Base-by-base conservation (phyloP, 2,888 invertebrate species). In the Trachelus stipa region DNA sequence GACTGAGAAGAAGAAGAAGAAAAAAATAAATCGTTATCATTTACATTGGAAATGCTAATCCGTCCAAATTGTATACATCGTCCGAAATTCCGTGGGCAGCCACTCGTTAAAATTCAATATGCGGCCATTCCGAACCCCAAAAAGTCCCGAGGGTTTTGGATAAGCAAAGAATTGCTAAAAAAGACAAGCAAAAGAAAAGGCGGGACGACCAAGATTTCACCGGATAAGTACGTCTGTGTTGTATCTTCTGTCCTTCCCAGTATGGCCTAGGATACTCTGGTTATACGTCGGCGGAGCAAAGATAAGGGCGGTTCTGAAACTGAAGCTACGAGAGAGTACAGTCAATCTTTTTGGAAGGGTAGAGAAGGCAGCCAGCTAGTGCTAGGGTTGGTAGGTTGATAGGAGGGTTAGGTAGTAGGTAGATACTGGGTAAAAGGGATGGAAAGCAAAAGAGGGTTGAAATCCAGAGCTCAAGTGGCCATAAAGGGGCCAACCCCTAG, bases 391-490 rank as follows among this genome's bases (percentile, higher is more conserved):
- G 40, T 40, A 40, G 40, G 15, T 23, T 40, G 40, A 4, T 40
- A 40, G 40, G 15, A 15, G 15, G 56, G 56, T 56, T 34, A 12
- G 71, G 30, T 23, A 34, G 40, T 56, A 56, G 23, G 56, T 56
- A 56, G 56, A 56, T 56, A 56, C 56, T 9, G 56, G 23, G 23
- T 56, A 56, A 56, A 56, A 56, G 56, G 56, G 56, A 56, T 23
- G 56, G 23, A 56, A 23, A 35, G 74, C 35, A 30, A 30, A 35
- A 30, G 30, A 30, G 74, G 74, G 74, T 30, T 35, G 74, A 74
- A 74, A 74, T 74, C 74, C 12, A 30, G 74, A 74, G 74, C 74
- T 74, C 74, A 37, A 74, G 74, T 74, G 74, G 74, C 74, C 74
- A 74, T 74, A 74, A 74, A 74, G 74, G 74, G 74, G 35, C 74